phyloP scores from a whole-genome alignment of 92 coral and sea anemone species.

The Epizoanthus illoricatus region DNA sequence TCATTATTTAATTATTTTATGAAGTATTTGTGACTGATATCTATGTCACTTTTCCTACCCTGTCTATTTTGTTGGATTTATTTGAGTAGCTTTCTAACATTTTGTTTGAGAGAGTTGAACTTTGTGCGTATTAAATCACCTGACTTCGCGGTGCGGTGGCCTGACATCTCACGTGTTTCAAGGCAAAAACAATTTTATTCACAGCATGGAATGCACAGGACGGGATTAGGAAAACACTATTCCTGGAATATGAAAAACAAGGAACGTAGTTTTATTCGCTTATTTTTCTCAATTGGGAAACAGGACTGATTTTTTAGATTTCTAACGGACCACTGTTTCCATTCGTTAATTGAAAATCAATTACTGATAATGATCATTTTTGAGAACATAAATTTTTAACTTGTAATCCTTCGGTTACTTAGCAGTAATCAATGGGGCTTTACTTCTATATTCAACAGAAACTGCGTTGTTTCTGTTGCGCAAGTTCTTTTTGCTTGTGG shows the following conservation, averaged over 20 bases:
- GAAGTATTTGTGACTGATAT: too few species aligned
- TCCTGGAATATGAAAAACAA: background rate
- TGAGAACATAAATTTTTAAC: background rate
- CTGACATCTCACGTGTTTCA: background rate
- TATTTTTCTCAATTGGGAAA: background rate
- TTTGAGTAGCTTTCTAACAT: too few species aligned
- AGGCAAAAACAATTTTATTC: background rate
- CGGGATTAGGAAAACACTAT: background rate
- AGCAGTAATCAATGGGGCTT: background rate
- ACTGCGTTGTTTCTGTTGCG: background rate
- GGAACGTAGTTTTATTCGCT: background rate
- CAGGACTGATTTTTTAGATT: background rate
- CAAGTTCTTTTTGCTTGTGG: background rate
- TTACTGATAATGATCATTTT: background rate
- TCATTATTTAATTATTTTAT: too few species aligned
- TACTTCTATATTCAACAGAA: background rate
- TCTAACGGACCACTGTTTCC: background rate
- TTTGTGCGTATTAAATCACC: background rate
- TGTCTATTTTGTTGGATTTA: too few species aligned
- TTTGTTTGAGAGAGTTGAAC: too few species aligned
- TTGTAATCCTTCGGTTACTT: background rate
- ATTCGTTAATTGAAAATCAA: background rate
- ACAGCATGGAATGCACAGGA: background rate
- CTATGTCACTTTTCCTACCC: too few species aligned
- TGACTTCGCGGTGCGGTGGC: background rate